Evolutionary conservation across 2,797 vertebrate genomes (phyloP), one percentile per base, ranked within the genome.

Genomic region (Synaphobranchus kaupii): DNA sequence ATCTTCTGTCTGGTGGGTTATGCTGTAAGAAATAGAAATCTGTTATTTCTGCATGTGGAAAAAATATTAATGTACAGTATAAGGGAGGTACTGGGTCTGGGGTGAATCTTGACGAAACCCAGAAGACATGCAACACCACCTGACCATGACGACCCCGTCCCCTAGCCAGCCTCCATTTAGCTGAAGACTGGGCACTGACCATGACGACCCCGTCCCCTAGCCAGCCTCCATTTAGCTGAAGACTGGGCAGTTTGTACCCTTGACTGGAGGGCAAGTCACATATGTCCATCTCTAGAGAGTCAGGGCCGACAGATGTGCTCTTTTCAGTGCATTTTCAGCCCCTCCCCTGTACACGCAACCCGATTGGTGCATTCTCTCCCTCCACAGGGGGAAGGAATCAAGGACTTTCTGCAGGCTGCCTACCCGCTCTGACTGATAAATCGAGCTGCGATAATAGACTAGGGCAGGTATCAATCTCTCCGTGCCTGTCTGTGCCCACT

Each of bases 241-340:
- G 87, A 87, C 95, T 94, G 87, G 87, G 95, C 95, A 94, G 95
- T 94, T 91, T 93, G 85, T 96, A 94, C 94, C 95, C 96, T 97
- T 97, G 95, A 96, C 95, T 96, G 93, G 95, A 96, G 95, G 95
- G 93, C 95, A 96, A 94, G 94, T 95, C 93, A n/a, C 93, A n/a
- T 13, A 50, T 47, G 34, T 44, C 73, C 39, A 22, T 78, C 73
- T 25, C 44, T 47, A 50, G 78, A 88, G 94, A 96, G 95, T 95
- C 96, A 96, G 94, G 94, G 91, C 92, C 97, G 96, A 97, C 96
- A 97, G 96, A 96, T 96, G 95, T 96, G 95, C 94, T 95, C 94
- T 94, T 96, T 96, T 95, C 94, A 94, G 96, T 96, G 97, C 95
- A 96, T 96, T 96, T 89, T 96, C 94, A 85, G 63, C 84, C 80